A percentile compares a stretch with the other conserved stretches of the same genome.
Conservation (phyloP, 2,797 vertebrate species). For the Thamnophis elegans region DNA sequence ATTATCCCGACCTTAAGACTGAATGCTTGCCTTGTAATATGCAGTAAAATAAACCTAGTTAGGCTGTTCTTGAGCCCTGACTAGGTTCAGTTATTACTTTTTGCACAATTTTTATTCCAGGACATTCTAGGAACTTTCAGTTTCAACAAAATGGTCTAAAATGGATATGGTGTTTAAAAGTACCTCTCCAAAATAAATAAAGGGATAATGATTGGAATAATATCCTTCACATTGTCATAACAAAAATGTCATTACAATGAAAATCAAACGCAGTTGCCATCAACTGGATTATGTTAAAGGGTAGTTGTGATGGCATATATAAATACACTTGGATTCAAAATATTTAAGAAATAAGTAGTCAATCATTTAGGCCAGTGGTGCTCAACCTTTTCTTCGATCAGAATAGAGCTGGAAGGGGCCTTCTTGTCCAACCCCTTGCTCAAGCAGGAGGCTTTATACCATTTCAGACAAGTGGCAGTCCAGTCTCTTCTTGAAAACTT, state of each 20-base stretch:
- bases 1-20: not conserved
- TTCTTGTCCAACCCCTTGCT: too few species aligned
- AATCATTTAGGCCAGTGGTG: not conserved
- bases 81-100: not conserved
- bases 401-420: too few species aligned
- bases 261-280: not conserved
- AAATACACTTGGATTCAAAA: not conserved
- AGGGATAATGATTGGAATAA: not conserved
- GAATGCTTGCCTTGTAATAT: constrained; percentile 6
- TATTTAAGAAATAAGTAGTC: not conserved
- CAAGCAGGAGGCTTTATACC: too few species aligned
- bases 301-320: not conserved
- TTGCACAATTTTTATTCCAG: not conserved
- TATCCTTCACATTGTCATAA: not conserved
- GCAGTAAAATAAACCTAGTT: not conserved
- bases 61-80: not conserved
- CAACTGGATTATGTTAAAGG: not conserved
- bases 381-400: not conserved
- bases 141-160: not conserved
- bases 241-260: not conserved
- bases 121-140: not conserved
- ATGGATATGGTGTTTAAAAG: not conserved
- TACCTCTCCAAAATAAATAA: not conserved
- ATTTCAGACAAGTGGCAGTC: too few species aligned
- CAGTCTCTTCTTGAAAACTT: too few species aligned